These are phyloP conservation scores for Emberiza fucata DNA, from an alignment of 2,113 vertebrate species.

Conservation along the genomic window DNA sequence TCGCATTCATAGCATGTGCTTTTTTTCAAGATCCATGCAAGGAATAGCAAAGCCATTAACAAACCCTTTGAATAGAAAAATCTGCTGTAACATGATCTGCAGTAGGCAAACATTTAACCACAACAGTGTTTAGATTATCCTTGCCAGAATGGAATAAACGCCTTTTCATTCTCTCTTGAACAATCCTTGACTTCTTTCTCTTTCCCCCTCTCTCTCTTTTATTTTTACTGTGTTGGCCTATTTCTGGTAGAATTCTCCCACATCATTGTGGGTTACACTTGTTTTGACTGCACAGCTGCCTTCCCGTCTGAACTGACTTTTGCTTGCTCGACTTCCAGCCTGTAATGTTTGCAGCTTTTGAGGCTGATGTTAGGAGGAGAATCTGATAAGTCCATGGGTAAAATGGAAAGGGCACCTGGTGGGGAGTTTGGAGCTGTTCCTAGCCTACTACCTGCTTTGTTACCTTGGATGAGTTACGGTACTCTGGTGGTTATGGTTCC, in stretches of 20 bases:
- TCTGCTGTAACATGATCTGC: slow-evolving; percentile 54
- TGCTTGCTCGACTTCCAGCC: neutral
- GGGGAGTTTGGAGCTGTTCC: neutral
- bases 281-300: slow-evolving; percentile 36
- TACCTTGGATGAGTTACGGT: neutral
- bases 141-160: slow-evolving; percentile 34
- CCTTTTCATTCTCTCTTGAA: slow-evolving; percentile 11
- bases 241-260: neutral
- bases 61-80: slow-evolving; percentile 52
- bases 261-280: neutral
- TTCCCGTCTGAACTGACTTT: neutral
- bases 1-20: neutral
- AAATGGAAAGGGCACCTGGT: neutral
- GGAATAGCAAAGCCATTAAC: slow-evolving; percentile 46
- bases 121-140: slow-evolving; percentile 40
- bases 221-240: slow-evolving; percentile 4
- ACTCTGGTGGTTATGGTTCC: neutral
- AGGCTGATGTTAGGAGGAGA: neutral
- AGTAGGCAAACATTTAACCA: slow-evolving; percentile 55
- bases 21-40: slow-evolving; percentile 33
- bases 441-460: slow-evolving; percentile 25
- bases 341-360: neutral
- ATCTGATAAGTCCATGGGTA: neutral
- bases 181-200: neutral
- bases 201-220: neutral